Base-by-base conservation (phyloP, 2,888 invertebrate genomes). In the Lamellibrachia satsuma region DNA sequence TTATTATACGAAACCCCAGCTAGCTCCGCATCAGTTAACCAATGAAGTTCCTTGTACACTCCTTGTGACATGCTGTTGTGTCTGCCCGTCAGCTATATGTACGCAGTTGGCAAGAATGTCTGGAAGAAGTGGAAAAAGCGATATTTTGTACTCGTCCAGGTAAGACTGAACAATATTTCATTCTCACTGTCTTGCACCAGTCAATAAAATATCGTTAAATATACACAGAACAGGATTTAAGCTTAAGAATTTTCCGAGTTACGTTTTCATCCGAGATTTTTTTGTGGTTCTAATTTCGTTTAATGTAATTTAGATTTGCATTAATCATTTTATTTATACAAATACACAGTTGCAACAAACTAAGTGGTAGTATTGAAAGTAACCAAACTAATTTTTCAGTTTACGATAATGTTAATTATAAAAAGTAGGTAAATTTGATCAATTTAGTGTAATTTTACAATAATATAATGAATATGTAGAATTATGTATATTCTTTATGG, bases 111-210 rank as follows among this genome's bases (percentile, higher is more conserved):
- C 92, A 99, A 99, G 97, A 98, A 98, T 93, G 99, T 99, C 2
- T 99, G 99, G 99, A 99, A 99, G 96, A 99, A 99, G 96, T 99
- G 99, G 99, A 99, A 99, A 97, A 98, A 98, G 95, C 97, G 99
- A 93, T 99, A 99, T 97, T 99, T 98, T 97, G 99, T 99, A 94
- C 97, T 99, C 94, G 99, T 99, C 92, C 99, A 99, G 97, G 99
- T 99, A 91, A 92, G 92, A 75, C 52, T 75, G 55, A 39, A 39
- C 39, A 39, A 39, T 39, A 39, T 39, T 39, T 39, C 39, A 39
- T 39, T 39, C 39, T 39, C 39, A 39, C 39, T 39, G 39, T 39
- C 39, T 39, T 1, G 39, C 39, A 39, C 39, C 39, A 39, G 39
- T 39, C 39, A 39, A 39, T 39, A 39, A 39, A 39, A 39, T 39